Evolutionary conservation across 2,113 vertebrate genomes (phyloP).

Genomic region (Danionella cerebrum): DNA sequence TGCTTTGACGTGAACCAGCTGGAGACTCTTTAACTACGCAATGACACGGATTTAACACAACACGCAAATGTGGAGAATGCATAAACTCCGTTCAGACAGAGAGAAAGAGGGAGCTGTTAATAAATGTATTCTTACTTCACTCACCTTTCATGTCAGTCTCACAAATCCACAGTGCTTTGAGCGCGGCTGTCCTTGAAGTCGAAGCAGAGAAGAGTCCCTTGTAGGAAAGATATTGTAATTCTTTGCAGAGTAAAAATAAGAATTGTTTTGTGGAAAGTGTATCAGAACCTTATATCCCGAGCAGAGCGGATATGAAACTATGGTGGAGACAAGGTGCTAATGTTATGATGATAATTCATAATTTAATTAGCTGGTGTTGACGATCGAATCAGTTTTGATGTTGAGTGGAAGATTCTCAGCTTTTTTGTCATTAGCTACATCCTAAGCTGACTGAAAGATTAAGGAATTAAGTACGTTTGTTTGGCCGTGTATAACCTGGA

Average conservation of each 20-base stretch:
- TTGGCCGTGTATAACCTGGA: too few relatives aligned
- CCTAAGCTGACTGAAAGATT: too few relatives aligned
- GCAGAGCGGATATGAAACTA: too few relatives aligned
- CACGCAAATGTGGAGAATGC: neutral
- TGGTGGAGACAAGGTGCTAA: too few relatives aligned
- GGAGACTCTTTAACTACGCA: neutral
- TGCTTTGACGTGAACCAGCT: neutral
- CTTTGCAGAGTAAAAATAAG: constrained; percentile 1
- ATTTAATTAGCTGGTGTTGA: too few relatives aligned
- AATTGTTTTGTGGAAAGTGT: neutral
- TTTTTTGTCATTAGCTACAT: too few relatives aligned
- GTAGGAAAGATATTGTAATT: constrained; percentile 50
- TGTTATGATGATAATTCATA: too few relatives aligned
- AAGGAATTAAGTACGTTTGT: too few relatives aligned
- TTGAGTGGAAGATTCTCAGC: too few relatives aligned
- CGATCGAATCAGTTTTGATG: too few relatives aligned
- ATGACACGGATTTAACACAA: constrained; percentile 1
- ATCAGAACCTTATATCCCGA: too few relatives aligned
- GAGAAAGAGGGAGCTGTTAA: constrained; percentile 31
- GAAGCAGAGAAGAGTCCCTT: constrained; percentile 41
- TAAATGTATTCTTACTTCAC: constrained; percentile 48
- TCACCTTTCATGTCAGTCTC: constrained; percentile 54
- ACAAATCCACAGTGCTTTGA: constrained; percentile 50
- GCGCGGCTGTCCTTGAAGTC: constrained; percentile 54
- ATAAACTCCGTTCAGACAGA: neutral